A percentile compares a stretch with the other conserved stretches of the same genome.
Conservation (phyloP, 2,797 vertebrate genomes). For the Galagoides demidoff region DNA sequence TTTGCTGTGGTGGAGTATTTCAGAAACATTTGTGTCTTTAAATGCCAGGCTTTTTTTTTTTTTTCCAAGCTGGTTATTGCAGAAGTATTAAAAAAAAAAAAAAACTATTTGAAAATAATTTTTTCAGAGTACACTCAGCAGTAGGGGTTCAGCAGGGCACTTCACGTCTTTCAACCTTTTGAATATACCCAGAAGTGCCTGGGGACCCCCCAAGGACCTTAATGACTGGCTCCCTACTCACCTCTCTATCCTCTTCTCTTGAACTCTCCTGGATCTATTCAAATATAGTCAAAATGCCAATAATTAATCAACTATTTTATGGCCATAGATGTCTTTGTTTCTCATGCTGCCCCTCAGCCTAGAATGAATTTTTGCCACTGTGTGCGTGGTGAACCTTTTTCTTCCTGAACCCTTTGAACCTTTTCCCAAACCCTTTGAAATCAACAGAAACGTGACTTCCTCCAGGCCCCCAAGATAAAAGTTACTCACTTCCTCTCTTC, state of each 20-base stretch:
- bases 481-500: background rate
- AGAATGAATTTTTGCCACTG: background rate
- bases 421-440: background rate
- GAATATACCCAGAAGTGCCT: background rate
- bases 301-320: background rate
- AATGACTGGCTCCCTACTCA: background rate
- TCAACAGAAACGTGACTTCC: background rate
- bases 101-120: background rate
- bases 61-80: slow-evolving; percentile 10
- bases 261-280: background rate
- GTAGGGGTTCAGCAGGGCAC: background rate
- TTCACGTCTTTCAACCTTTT: background rate
- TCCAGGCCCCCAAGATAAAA: background rate
- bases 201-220: background rate
- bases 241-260: background rate
- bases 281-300: background rate
- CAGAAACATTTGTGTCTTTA: slow-evolving; percentile 62
- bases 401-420: background rate
- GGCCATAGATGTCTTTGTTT: background rate
- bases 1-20: slow-evolving; percentile 45
- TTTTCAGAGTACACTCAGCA: background rate
- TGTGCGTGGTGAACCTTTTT: background rate
- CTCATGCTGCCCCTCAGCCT: background rate
- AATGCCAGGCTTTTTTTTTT: slow-evolving; percentile 36
- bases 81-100: background rate